Percentiles rank a stretch among this genome's conserved stretches.
These are phyloP conservation scores for Mimachlamys varia DNA, from an alignment of 2,888 invertebrate species.

Conservation along the genomic window DNA sequence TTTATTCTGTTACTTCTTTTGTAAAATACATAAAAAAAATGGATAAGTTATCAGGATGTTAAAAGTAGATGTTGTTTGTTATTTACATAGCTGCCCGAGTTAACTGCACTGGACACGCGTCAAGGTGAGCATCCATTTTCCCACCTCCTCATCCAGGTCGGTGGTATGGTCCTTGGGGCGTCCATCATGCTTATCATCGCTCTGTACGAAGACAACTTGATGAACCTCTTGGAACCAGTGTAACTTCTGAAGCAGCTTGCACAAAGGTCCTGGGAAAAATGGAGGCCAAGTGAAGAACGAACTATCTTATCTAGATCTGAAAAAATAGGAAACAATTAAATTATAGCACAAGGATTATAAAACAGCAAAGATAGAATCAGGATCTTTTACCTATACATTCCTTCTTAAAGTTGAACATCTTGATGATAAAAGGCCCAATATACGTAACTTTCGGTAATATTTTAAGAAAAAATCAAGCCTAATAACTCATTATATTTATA, in stretches of 20 bases:
- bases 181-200: constrained; percentile 95
- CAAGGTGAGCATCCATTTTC: constrained; percentile 84
- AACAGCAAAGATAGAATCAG: too few species aligned
- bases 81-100: constrained; percentile 89
- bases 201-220: constrained; percentile 91
- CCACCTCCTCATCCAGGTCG: constrained; percentile 91
- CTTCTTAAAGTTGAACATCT: too few species aligned
- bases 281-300: neutral
- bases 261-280: neutral
- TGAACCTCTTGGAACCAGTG: constrained; percentile 53
- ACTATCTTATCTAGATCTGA: neutral
- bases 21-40: neutral
- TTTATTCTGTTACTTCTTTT: too few species aligned
- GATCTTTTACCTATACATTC: too few species aligned
- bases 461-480: too few species aligned
- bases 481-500: too few species aligned
- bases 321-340: too few species aligned
- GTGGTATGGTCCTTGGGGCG: constrained; percentile 91
- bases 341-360: too few species aligned
- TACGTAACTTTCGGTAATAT: too few species aligned
- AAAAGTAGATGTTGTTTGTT: neutral
- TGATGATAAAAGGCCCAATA: too few species aligned
- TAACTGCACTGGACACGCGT: constrained; percentile 83
- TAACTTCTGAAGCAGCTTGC: neutral
- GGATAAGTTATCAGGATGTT: neutral